Conservation (phyloP, 2,797 vertebrate species). For the Muscicapa striata region DNA sequence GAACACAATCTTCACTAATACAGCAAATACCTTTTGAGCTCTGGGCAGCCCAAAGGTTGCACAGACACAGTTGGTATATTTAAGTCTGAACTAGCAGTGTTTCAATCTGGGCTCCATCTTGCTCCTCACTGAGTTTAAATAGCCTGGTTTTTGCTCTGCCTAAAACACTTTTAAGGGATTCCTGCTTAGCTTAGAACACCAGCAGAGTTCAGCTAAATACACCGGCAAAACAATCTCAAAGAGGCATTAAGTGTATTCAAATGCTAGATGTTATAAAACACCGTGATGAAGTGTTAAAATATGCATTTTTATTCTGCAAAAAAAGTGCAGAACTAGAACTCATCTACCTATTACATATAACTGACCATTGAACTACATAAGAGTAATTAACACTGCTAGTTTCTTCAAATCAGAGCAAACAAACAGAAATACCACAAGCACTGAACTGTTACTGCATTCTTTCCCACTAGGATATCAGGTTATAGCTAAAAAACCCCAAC, state of each 20-base stretch:
- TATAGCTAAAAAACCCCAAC: background rate
- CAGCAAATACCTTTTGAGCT: background rate
- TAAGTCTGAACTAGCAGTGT: background rate
- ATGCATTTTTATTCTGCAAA: accelerated
- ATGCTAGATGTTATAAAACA: background rate
- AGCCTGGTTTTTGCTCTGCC: background rate
- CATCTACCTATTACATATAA: background rate
- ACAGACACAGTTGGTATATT: background rate
- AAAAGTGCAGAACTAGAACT: background rate
- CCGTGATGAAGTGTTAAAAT: background rate
- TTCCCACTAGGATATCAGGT: background rate
- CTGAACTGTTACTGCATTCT: background rate
- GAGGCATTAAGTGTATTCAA: background rate
- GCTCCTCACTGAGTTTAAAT: background rate
- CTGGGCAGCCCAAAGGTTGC: background rate
- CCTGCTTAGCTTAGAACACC: background rate
- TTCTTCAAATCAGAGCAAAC: background rate
- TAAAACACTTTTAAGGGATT: background rate
- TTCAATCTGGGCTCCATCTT: background rate
- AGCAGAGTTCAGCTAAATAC: background rate
- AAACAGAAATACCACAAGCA: background rate
- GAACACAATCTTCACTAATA: background rate
- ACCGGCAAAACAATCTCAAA: background rate
- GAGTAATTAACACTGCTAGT: background rate
- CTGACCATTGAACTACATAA: background rate